Evolutionary conservation across 2,797 vertebrate species (phyloP), one percentile per base, ranked within the genome.

Genomic region (Sebastes wilsoni): DNA sequence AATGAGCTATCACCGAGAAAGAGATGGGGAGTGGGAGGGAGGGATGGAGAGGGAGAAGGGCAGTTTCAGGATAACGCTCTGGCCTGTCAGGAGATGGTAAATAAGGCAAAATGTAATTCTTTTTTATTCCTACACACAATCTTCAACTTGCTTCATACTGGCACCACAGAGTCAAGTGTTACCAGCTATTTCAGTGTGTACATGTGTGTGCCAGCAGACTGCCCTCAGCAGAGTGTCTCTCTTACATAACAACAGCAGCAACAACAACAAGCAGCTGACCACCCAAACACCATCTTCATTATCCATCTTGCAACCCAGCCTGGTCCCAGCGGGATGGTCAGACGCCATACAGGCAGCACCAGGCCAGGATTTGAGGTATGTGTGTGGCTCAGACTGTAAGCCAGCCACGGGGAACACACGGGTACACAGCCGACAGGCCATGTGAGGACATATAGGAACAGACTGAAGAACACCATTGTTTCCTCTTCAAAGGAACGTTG

Each of bases 171-270:
- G 66, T 82, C 55, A 59, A 71, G 62, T 62, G 55, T 64, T 71
- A 66, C 14, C 30, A 67, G 46, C 27, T 73, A 72, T 79, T 46
- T 58, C 14, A 70, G 32, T 20, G 34, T 79, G 69, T 58, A 61
- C 49, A 32, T 56, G 46, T 28, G 68, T 60, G 49, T 32, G 67
- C 66, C 80, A 79, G 67, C 64, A 36, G 65, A 28, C 78, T 70
- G 81, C 85, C 72, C 67, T 77, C 75, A 54, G 61, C 61, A 75
- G 60, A 80, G 78, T 54, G 78, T 77, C 64, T 78, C 81, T 71
- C 78, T 93, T 93, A 88, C 59, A 71, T 91, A 94, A 94, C 83
- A 69, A 68, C 76, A 84, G 55, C 67, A 84, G 46, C 65, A 78
- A 77, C 65, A 74, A 83, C 49, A 74, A 83, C 49, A 80, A 82